Conservation (phyloP, 2,113 vertebrate genomes). For the Blennius ocellaris region DNA sequence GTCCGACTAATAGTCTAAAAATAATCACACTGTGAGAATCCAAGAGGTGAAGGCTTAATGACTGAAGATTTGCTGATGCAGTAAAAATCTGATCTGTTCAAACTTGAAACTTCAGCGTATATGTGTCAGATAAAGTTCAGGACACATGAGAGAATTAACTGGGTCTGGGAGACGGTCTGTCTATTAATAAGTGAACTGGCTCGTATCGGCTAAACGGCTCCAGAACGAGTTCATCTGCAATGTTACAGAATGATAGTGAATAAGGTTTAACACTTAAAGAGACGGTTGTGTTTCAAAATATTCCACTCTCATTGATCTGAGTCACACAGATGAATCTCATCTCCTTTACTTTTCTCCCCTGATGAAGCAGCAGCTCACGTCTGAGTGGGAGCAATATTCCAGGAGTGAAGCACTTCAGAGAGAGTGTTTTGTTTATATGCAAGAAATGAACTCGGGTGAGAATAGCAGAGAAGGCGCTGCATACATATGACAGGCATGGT, state of each 20-base stretch:
- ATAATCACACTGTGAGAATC: constrained; percentile 6
- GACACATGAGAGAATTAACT: neutral
- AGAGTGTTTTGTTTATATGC: constrained; percentile 29
- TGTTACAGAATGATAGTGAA: too few relatives aligned
- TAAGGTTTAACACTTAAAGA: neutral
- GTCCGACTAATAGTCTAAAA: constrained; percentile 2
- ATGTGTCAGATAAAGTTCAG: neutral
- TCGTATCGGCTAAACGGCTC: neutral
- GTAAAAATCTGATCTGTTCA: constrained; percentile 10
- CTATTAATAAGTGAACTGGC: neutral
- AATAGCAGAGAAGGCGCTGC: constrained; percentile 19
- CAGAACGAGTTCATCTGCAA: neutral
- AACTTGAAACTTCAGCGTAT: neutral
- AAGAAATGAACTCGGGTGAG: constrained; percentile 28
- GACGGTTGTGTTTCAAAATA: neutral
- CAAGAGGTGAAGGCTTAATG: neutral
- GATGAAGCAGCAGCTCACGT: constrained; percentile 13
- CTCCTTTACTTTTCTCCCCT: constrained; percentile 14
- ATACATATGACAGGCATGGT: constrained; percentile 8
- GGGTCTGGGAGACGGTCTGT: neutral
- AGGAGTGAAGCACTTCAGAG: constrained; percentile 32
- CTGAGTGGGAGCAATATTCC: constrained; percentile 28
- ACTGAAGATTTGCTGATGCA: neutral
- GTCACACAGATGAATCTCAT: constrained; percentile 11
- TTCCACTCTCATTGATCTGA: neutral